phyloP scores from a whole-genome alignment of 2,797 vertebrate genomes.

The Sphenodon punctatus region DNA sequence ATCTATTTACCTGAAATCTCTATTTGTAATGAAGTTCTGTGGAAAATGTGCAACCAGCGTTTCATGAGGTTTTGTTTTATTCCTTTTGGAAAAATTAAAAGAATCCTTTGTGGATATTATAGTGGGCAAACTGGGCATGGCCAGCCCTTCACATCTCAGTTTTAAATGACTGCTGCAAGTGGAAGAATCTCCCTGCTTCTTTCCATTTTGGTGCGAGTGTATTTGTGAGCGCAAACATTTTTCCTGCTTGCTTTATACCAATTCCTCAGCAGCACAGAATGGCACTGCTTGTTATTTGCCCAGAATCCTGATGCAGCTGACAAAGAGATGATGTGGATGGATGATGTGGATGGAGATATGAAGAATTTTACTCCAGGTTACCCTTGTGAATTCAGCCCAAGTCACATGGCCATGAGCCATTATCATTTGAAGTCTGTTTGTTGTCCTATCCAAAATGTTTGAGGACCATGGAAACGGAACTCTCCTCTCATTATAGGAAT shows the following conservation, averaged over 20 bases:
- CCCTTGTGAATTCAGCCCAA: neutral
- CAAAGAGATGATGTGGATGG: neutral
- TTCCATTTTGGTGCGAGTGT: neutral
- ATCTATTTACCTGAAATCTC: neutral
- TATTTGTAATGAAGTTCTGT: neutral
- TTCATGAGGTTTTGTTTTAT: neutral
- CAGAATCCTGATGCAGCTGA: neutral
- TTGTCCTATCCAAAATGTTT: neutral
- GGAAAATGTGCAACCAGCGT: slow-evolving; percentile 1
- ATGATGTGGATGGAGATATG: too few species aligned
- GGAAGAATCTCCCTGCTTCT: neutral
- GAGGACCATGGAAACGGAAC: neutral
- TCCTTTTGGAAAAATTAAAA: neutral
- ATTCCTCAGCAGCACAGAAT: neutral
- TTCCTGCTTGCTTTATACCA: neutral
- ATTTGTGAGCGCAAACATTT: neutral
- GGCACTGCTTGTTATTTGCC: neutral
- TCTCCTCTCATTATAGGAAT: neutral
- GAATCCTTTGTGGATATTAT: neutral
- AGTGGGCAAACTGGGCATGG: neutral
- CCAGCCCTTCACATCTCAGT: neutral
- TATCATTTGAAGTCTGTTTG: neutral
- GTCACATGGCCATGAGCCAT: neutral
- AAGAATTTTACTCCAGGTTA: neutral
- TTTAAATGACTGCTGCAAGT: neutral